Base-by-base conservation (phyloP, 2,888 invertebrate genomes). In the Apomyelois bistriatella region DNA sequence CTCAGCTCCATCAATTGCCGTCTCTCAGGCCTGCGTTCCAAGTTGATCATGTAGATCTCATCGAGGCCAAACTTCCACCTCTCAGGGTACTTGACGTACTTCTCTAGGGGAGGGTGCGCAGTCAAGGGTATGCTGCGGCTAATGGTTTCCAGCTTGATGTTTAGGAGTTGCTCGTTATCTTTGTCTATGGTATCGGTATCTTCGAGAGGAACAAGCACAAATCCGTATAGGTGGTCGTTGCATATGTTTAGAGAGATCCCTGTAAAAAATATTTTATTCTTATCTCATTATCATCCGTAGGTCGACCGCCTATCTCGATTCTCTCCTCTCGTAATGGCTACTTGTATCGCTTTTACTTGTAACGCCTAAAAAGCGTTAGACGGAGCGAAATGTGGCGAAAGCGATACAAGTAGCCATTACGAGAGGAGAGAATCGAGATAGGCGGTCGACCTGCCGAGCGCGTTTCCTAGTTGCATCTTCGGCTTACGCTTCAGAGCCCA, bases 1-100 rank as follows among this genome's bases (percentile, higher is more conserved):
- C 94, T 94, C 36, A 89, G 73, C 53, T 93, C 79, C 99, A 99
- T 99, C 64, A 96, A 91, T 5, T 78, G 69, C 40, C 95, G 87
- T 55, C 98, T 90, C 68, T 98, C 97, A 0, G 93, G 92, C 52
- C 99, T 91, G 53, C 99, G 89, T 59, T 93, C 89, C 57, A 99
- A 87, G 85, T 99, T 99, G 12, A 99, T 98, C 94, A 99, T 94
- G 73, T 94, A 99, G 49, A 99, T 94, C 72, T 94, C 92, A 75
- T 95, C 94, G 60, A 97, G 93, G 0, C 93, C 94, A 40, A 96
- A 84, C 53, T 92, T 94, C 64, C 94, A 93, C 50, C 91, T 91
- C 12, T 76, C 59, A 0, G 90, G 91, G 59, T 82, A 77, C 0
- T 52, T 53, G 0, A 90, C 71, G 48, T 74, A 82, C 1, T 72